A percentile compares a stretch with the other conserved stretches of the same genome.
These are phyloP conservation scores for Nicator chloris DNA, from an alignment of 2,113 vertebrate genomes.

Conservation along the genomic window DNA sequence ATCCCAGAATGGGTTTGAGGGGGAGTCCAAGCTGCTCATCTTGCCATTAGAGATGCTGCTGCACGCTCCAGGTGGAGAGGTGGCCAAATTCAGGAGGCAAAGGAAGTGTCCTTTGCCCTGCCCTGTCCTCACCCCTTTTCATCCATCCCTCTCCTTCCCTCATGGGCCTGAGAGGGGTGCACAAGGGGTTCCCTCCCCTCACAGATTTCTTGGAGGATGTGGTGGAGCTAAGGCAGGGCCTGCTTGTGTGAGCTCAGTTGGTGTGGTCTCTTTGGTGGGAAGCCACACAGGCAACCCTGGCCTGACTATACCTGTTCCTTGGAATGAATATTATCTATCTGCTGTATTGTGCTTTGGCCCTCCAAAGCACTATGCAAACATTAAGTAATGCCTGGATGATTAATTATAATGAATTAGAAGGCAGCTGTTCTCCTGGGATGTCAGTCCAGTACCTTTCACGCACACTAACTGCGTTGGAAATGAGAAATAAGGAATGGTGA, in stretches of 20 bases:
- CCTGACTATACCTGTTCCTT: background rate
- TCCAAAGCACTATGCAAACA: conserved; percentile 43
- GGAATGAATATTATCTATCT: background rate
- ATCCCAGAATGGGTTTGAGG: background rate
- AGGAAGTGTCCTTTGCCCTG: background rate
- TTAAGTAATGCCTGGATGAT: conserved; percentile 58
- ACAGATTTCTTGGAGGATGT: background rate
- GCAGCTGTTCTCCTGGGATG: conserved; percentile 16
- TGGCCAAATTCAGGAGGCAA: background rate
- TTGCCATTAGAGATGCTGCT: background rate
- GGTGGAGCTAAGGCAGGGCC: background rate
- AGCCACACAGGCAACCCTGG: background rate
- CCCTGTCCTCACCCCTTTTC: background rate
- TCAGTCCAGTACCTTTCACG: conserved; percentile 6
- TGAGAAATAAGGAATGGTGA: conserved; percentile 29
- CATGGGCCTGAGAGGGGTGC: accelerated
- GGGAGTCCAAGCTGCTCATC: accelerated
- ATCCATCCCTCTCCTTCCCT: background rate
- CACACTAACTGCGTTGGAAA: background rate
- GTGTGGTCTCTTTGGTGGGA: background rate
- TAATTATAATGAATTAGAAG: conserved; percentile 58
- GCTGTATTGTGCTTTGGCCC: background rate
- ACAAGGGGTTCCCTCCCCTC: background rate
- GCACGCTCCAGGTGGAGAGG: background rate
- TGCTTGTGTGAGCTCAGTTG: background rate